Conservation (phyloP, 1,140 invertebrate species). For the Oscheius sp. region DNA sequence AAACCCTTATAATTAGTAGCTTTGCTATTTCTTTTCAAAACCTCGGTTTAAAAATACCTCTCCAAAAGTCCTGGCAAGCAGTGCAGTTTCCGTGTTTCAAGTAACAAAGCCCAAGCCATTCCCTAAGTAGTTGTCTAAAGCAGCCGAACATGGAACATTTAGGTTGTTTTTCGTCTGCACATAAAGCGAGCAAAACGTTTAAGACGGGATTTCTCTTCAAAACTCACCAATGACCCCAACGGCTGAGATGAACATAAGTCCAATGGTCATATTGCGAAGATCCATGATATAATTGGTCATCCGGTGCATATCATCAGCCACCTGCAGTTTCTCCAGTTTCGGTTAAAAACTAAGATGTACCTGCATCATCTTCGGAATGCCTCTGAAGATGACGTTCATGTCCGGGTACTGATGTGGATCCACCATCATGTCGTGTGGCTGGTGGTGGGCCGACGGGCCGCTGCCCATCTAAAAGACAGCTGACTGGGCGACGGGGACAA, state of each 20-base stretch:
- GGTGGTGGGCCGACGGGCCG: constrained; percentile 12
- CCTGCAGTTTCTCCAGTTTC: constrained; percentile 28
- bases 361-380: constrained; percentile 53
- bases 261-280: constrained; percentile 47
- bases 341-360: constrained; percentile 11
- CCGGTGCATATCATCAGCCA: constrained; percentile 52
- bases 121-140: too few relatives aligned
- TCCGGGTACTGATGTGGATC: constrained; percentile 36
- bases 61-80: too few relatives aligned
- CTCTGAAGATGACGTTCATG: constrained; percentile 46
- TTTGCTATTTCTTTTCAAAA: too few relatives aligned
- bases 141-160: too few relatives aligned
- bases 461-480: constrained; percentile 22
- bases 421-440: constrained; percentile 31
- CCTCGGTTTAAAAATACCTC: too few relatives aligned
- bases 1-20: too few relatives aligned
- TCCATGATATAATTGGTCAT: constrained; percentile 53
- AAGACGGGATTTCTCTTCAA: not conserved
- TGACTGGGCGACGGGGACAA: not conserved
- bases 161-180: too few relatives aligned
- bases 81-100: too few relatives aligned
- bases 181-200: not conserved
- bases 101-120: too few relatives aligned
- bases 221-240: constrained; percentile 17
- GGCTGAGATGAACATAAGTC: constrained; percentile 27